Percentiles rank a stretch among this genome's conserved stretches.
Conservation (phyloP, 1,140 invertebrate genomes). For the Globodera ellingtonae region DNA sequence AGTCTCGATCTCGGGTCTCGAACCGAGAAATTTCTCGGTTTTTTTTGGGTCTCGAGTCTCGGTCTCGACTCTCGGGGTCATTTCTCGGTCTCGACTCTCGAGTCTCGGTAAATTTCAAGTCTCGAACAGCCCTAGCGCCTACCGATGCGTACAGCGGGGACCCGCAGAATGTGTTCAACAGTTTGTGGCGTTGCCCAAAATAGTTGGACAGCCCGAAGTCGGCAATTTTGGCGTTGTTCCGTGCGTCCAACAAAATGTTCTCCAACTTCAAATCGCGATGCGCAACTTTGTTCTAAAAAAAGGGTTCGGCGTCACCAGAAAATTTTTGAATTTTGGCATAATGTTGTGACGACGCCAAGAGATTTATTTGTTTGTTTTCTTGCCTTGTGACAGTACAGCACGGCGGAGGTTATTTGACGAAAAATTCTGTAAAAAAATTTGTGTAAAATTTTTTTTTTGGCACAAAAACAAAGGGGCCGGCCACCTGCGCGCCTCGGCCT, state of each 20-base stretch:
- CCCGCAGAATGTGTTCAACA: constrained; percentile 90
- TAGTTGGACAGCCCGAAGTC: constrained; percentile 98
- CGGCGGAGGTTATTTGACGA: constrained; percentile 92
- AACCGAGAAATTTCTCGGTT: too few relatives aligned
- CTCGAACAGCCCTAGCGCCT: too few relatives aligned
- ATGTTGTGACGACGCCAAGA: too few relatives aligned
- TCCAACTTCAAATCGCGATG: constrained; percentile 98
- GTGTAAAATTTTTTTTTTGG: too few relatives aligned
- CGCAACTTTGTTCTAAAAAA: constrained; percentile 74
- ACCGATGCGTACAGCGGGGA: constrained; percentile 93
- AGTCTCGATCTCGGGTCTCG: too few relatives aligned
- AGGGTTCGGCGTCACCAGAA: neutral
- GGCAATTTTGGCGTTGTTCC: constrained; percentile 95
- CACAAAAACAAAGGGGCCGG: too few relatives aligned
- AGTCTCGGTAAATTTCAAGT: too few relatives aligned
- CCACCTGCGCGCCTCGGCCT: constrained; percentile 80
- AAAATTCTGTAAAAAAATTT: constrained; percentile 75
- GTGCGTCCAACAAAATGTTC: constrained; percentile 93
- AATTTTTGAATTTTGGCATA: neutral
- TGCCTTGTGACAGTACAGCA: constrained; percentile 96
- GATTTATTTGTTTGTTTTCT: constrained; percentile 35
- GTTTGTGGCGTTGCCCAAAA: constrained; percentile 79
- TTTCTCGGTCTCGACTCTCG: too few relatives aligned
- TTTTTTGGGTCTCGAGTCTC: too few relatives aligned
- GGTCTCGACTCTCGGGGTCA: too few relatives aligned